These are phyloP conservation scores for Halcyon leucocephala DNA, from an alignment of 2,797 vertebrate genomes.

Conservation along the genomic window DNA sequence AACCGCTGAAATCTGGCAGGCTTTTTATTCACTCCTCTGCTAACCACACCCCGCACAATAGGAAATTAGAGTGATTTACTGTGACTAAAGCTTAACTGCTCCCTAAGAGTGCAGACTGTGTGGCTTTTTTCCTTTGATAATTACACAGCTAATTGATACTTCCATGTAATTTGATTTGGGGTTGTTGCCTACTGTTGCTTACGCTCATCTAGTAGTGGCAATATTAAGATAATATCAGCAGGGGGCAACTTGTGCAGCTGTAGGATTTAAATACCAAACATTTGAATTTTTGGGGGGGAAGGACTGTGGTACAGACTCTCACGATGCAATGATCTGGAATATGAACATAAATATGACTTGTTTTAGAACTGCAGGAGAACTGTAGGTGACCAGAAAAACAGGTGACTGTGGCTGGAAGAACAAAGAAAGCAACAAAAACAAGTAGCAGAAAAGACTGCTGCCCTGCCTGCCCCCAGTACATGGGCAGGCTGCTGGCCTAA, in stretches of 20 bases:
- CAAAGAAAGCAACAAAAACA: neutral
- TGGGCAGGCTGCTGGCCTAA: neutral
- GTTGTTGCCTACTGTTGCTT: constrained; percentile 40
- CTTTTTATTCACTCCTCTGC: neutral
- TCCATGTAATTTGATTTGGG: constrained; percentile 45
- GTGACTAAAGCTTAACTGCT: constrained; percentile 47
- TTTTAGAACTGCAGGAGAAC: neutral
- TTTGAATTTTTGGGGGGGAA: neutral
- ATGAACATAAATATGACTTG: neutral
- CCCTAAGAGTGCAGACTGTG: neutral
- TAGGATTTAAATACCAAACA: constrained; percentile 21
- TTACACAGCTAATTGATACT: constrained; percentile 44
- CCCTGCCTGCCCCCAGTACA: neutral
- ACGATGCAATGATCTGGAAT: neutral
- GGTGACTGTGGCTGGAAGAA: neutral
- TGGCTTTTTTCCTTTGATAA: constrained; percentile 27
- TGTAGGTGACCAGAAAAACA: neutral
- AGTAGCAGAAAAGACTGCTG: neutral
- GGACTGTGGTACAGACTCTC: neutral
- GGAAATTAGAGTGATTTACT: constrained; percentile 48
- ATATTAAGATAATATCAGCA: constrained; percentile 39
- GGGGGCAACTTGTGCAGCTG: constrained; percentile 50
- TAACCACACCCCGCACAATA: neutral
- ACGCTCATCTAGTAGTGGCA: neutral
- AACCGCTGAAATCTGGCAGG: neutral